phyloP scores from a whole-genome alignment of 2,113 vertebrate species.

The Calidris pygmaea region DNA sequence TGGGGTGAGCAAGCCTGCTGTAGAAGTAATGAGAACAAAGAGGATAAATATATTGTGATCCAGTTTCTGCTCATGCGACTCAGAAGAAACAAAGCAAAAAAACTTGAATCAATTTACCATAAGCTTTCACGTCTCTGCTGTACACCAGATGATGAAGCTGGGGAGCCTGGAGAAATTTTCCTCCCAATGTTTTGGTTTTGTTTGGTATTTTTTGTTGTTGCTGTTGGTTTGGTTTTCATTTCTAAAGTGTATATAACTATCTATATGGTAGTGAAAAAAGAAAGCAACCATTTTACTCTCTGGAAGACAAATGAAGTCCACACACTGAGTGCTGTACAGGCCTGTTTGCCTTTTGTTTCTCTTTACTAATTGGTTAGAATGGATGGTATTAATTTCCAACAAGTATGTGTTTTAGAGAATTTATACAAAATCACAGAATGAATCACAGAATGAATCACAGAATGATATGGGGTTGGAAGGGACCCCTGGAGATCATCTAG shows the following conservation, averaged over 20 bases:
- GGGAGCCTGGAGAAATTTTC: constrained; percentile 4
- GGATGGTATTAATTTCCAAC: constrained; percentile 18
- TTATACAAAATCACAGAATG: not conserved
- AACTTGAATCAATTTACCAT: constrained; percentile 12
- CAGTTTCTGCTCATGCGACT: constrained; percentile 24
- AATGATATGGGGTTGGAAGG: no score
- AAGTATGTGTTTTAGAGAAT: constrained; percentile 19
- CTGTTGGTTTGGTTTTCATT: constrained; percentile 40
- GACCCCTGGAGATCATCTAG: no score
- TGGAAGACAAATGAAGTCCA: not conserved
- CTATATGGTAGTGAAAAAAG: not conserved
- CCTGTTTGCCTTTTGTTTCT: not conserved
- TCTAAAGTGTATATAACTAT: constrained; percentile 15
- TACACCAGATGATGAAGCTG: constrained; percentile 49
- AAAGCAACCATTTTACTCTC: not conserved
- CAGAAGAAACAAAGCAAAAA: not conserved
- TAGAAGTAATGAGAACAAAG: constrained; percentile 43
- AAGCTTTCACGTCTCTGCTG: constrained; percentile 17
- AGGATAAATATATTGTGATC: constrained; percentile 37
- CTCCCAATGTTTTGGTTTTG: constrained; percentile 10
- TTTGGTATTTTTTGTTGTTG: not conserved
- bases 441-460: no score
- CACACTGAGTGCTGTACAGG: not conserved
- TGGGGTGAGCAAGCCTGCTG: constrained; percentile 37
- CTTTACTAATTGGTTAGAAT: constrained; percentile 15